phyloP scores from a whole-genome alignment of 2,797 vertebrate genomes.

The Myripristis jacobus region DNA sequence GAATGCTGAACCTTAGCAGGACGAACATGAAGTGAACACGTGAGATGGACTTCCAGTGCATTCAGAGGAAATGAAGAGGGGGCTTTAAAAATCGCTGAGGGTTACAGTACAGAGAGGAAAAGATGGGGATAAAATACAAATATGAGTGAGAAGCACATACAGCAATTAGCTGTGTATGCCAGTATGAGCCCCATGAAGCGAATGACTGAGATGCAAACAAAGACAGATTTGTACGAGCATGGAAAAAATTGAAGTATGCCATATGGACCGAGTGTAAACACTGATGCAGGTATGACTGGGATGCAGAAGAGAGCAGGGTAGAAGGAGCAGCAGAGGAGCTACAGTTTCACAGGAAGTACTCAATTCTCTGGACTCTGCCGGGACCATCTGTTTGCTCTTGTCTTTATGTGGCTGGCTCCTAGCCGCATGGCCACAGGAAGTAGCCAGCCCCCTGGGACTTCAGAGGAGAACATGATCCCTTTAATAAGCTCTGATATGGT shows the following conservation, averaged over 20 bases:
- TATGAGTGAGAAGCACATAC: slow-evolving; percentile 39
- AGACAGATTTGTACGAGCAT: slow-evolving; percentile 28
- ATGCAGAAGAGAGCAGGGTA: slow-evolving; percentile 11
- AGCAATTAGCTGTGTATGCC: slow-evolving; percentile 18
- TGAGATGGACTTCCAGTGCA: slow-evolving; percentile 26
- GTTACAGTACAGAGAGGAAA: slow-evolving; percentile 10
- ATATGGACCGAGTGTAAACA: background rate
- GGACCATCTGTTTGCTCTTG: slow-evolving; percentile 67
- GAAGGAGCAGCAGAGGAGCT: slow-evolving; percentile 14
- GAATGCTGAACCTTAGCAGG: slow-evolving; percentile 33
- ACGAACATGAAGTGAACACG: background rate
- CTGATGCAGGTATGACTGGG: slow-evolving; percentile 16
- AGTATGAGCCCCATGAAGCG: slow-evolving; percentile 20
- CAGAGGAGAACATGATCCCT: slow-evolving; percentile 66
- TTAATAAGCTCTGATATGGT: slow-evolving; percentile 58
- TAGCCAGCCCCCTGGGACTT: slow-evolving; percentile 56
- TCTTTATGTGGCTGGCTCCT: slow-evolving; percentile 47
- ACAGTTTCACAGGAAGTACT: slow-evolving; percentile 50
- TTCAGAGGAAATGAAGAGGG: slow-evolving; percentile 66
- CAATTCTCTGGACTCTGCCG: slow-evolving; percentile 48
- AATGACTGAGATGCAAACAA: slow-evolving; percentile 11
- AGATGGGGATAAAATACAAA: slow-evolving; percentile 28
- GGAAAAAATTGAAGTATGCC: slow-evolving; percentile 22
- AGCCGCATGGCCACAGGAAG: slow-evolving; percentile 64
- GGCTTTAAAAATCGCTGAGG: slow-evolving; percentile 53